Conservation (phyloP, 2,113 vertebrate species). For the Ariopsis seemanni region DNA sequence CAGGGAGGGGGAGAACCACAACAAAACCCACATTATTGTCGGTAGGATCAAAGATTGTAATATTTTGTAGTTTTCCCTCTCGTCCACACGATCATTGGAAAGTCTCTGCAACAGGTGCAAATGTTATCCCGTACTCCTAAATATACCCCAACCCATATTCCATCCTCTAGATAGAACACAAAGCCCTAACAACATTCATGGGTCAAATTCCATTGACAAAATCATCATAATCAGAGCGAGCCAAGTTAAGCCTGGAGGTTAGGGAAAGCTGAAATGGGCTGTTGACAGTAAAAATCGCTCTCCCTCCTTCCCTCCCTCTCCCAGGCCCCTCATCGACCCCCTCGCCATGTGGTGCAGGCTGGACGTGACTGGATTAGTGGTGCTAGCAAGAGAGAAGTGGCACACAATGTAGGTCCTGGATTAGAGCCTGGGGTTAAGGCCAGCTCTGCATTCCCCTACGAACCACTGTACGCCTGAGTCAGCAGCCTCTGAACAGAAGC, state of each 20-base stretch:
- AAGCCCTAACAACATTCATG: constrained; percentile 11
- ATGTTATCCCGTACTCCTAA: constrained; percentile 32
- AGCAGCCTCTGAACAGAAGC: constrained; percentile 58
- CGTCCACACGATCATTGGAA: background rate
- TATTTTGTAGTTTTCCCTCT: background rate
- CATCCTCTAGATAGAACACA: background rate
- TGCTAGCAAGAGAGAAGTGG: constrained; percentile 60
- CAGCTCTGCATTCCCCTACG: constrained; percentile 51
- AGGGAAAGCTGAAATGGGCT: constrained; percentile 50
- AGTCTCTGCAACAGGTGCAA: background rate
- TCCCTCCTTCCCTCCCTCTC: background rate
- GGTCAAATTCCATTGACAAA: constrained; percentile 36
- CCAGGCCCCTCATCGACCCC: constrained; percentile 58
- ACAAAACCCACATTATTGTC: background rate
- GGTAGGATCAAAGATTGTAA: background rate
- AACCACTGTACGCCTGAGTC: constrained; percentile 61
- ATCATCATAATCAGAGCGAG: constrained; percentile 45
- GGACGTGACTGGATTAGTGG: constrained; percentile 67
- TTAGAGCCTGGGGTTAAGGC: constrained; percentile 64
- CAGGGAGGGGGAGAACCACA: background rate
- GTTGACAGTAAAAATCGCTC: constrained; percentile 61
- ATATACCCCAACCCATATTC: constrained; percentile 60
- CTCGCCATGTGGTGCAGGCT: constrained; percentile 46
- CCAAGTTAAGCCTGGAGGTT: constrained; percentile 35
- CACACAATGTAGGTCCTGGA: constrained; percentile 61